Evolutionary conservation across 2,888 invertebrate genomes (phyloP).

Genomic region (Myathropa florea): DNA sequence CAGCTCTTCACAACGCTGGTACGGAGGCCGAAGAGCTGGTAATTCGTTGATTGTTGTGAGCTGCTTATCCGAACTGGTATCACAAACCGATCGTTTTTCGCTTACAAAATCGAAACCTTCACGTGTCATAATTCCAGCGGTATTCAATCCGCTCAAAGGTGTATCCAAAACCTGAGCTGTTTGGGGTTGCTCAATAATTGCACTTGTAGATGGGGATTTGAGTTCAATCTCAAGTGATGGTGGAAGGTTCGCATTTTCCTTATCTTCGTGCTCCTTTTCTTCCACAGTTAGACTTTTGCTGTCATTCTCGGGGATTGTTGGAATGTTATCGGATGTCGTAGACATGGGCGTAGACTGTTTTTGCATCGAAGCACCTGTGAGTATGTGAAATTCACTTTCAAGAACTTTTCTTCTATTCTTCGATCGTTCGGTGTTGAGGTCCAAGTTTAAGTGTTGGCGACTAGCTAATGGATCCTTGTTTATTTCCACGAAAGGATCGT

Average conservation of each 20-base stretch:
- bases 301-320: slow-evolving; percentile 34
- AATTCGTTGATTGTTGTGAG: slow-evolving; percentile 10
- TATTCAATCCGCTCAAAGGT: slow-evolving; percentile 75
- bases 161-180: slow-evolving; percentile 70
- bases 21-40: slow-evolving; percentile 60
- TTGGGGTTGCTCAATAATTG: slow-evolving; percentile 20
- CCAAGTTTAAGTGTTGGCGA: slow-evolving; percentile 73
- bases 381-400: slow-evolving; percentile 75
- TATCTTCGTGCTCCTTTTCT: slow-evolving; percentile 58
- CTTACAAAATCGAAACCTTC: slow-evolving; percentile 73
- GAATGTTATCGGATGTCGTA: slow-evolving; percentile 73
- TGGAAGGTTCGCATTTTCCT: slow-evolving; percentile 63
- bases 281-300: slow-evolving; percentile 21
- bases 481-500: slow-evolving; percentile 74
- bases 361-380: slow-evolving; percentile 73
- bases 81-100: not conserved
- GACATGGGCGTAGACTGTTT: slow-evolving; percentile 75
- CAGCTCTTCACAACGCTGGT: slow-evolving; percentile 73
- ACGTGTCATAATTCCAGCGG: slow-evolving; percentile 74
- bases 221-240: not conserved
- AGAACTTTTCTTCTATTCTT: slow-evolving; percentile 74
- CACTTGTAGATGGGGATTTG: not conserved
- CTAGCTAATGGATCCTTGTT: slow-evolving; percentile 72
- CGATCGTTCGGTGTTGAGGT: slow-evolving; percentile 74
- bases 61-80: slow-evolving; percentile 41